Evolutionary conservation across 2,113 vertebrate genomes (phyloP), one percentile per base, ranked within the genome.

Genomic region (Glaucomys volans): DNA sequence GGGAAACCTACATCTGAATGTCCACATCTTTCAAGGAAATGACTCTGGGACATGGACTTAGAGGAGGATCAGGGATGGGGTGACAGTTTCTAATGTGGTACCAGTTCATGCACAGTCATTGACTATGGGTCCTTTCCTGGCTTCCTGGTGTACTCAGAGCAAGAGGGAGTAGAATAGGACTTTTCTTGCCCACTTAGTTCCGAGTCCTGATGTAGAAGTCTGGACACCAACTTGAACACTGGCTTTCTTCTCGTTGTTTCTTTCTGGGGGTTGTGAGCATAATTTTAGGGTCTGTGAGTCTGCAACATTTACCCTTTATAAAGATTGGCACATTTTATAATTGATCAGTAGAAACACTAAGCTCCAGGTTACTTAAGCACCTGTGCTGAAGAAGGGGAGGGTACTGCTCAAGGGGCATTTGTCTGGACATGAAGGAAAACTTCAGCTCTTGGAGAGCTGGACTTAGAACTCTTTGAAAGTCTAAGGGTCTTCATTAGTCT

Each of bases 351-450:
- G 47, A 26, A 32, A 13, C 0, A 0, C 42, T 42, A 20, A 81
- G 71, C 13, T 16, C 16, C 59, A 3, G 13, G 5, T 81, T 8
- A 35, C 35, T 7, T 32, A 54, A 9, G 4, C 30, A 5, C 24
- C 13, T 28, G n/a, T 30, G 20, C 67, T 24, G 17, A 54, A 40
- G 76, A 59, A 93, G 20, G 50, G 16, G 80, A 44, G 9, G 12
- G 5, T 24, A 2, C 11, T 69, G 52, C 12, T 81, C 1, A 4
- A 11, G 22, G 0, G 4, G n/a, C n/a, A 28, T 4, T n/a, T 40
- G 9, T 75, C 83, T 91, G 69, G 67, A 83, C 54, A 18, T 18
- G 8, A n/a, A 22, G 40, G 57, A 59, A 44, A 71, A 66, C 8
- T 22, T 66, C 9, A 44, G 76, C 28, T 30, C 32, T 42, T 11